These are phyloP conservation scores for Oscheius sp. DNA, from an alignment of 2,888 invertebrate genomes.

Conservation along the genomic window DNA sequence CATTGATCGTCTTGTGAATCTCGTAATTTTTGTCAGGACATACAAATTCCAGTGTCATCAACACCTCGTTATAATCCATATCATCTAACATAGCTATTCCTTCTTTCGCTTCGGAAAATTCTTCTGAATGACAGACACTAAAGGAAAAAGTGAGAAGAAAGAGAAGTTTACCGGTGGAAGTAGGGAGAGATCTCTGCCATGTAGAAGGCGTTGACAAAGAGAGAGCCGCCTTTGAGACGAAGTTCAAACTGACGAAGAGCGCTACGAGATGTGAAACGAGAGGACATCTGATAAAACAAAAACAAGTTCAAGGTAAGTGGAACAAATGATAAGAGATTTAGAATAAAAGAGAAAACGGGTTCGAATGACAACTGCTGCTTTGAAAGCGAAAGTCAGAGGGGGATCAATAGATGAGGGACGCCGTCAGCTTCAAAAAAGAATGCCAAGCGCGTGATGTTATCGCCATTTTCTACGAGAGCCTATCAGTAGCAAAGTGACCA, in stretches of 20 bases:
- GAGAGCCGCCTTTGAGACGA: conserved; percentile 14
- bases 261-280: background rate
- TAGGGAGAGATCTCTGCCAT: conserved; percentile 31
- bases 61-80: conserved; percentile 15
- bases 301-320: background rate
- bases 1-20: conserved; percentile 18
- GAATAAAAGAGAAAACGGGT: background rate
- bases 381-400: background rate
- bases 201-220: conserved; percentile 27
- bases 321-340: background rate
- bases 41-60: conserved; percentile 22
- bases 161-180: conserved; percentile 22
- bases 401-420: background rate
- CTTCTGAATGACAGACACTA: conserved; percentile 16
- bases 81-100: conserved; percentile 7
- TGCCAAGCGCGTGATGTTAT: background rate
- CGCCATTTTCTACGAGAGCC: background rate
- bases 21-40: conserved; percentile 27
- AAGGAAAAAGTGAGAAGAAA: background rate
- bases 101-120: conserved; percentile 9
- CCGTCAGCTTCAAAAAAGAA: background rate
- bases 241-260: conserved; percentile 22
- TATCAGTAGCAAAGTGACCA: background rate
- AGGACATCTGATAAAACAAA: background rate
- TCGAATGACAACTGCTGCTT: background rate